Conservation (phyloP, 2,888 invertebrate species). For the Palloptera scutellata region DNA sequence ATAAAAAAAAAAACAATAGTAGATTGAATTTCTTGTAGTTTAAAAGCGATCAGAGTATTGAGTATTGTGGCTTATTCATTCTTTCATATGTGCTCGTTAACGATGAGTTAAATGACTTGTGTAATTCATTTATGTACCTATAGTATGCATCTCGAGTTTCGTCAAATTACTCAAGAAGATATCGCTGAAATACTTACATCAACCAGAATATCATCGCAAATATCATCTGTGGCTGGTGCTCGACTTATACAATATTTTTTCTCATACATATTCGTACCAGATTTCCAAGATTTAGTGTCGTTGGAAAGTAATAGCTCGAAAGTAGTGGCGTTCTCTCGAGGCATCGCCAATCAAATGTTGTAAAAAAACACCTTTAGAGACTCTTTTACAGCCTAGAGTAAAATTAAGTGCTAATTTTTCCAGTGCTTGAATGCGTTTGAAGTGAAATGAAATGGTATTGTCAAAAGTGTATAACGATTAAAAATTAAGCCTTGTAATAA, state of each 20-base stretch:
- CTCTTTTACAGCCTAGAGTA: slow-evolving; percentile 57
- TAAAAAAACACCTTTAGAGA: slow-evolving; percentile 55
- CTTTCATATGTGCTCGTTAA: too few species aligned
- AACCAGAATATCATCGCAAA: slow-evolving; percentile 48
- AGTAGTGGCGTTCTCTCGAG: slow-evolving; percentile 51
- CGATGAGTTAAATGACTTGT: too few species aligned
- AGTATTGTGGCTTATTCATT: too few species aligned
- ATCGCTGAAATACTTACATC: slow-evolving; percentile 51
- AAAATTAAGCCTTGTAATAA: too few species aligned
- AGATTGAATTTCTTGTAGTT: too few species aligned
- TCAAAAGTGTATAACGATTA: too few species aligned
- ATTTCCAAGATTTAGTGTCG: slow-evolving; percentile 58
- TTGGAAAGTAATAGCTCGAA: slow-evolving; percentile 56
- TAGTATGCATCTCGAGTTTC: slow-evolving; percentile 56
- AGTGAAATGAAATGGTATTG: too few species aligned
- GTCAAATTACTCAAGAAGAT: slow-evolving; percentile 50
- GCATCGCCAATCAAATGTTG: slow-evolving; percentile 58
- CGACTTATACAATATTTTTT: slow-evolving; percentile 60
- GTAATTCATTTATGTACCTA: too few species aligned
- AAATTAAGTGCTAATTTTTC: too few species aligned
- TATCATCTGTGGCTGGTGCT: slow-evolving; percentile 62
- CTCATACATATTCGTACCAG: slow-evolving; percentile 62
- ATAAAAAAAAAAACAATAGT: too few species aligned
- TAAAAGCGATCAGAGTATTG: too few species aligned
- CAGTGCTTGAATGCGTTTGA: too few species aligned